These are phyloP conservation scores for Rhinogobio ventralis DNA, from an alignment of 2,797 vertebrate genomes.

Conservation along the genomic window DNA sequence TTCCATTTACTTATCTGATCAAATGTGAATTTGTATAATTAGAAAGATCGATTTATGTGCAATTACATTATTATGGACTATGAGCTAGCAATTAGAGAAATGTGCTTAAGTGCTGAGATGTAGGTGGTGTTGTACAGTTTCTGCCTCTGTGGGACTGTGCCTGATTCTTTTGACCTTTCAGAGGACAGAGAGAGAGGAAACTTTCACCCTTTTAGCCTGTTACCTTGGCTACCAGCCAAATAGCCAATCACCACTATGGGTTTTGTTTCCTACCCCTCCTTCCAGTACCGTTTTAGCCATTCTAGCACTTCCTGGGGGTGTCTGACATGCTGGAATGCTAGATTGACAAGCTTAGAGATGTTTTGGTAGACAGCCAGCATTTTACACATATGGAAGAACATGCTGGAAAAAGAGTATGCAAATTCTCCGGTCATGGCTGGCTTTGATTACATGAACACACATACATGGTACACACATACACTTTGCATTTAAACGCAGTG, in stretches of 20 bases:
- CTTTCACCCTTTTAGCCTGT: conserved; percentile 64
- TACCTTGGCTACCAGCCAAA: conserved; percentile 76
- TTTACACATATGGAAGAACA: conserved; percentile 65
- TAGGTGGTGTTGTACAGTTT: conserved; percentile 37
- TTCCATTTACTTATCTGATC: not conserved
- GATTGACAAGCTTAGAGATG: conserved; percentile 70
- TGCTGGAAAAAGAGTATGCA: conserved; percentile 1
- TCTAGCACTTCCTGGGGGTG: conserved; percentile 72
- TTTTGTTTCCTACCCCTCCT: conserved; percentile 73
- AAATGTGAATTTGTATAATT: conserved; percentile 13
- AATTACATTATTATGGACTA: conserved; percentile 35
- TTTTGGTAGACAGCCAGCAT: conserved; percentile 71
- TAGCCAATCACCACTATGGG: conserved; percentile 77
- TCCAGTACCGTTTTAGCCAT: conserved; percentile 57
- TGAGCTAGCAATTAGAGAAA: conserved; percentile 37
- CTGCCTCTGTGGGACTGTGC: conserved; percentile 14
- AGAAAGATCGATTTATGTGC: conserved; percentile 24
- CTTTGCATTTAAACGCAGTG: conserved; percentile 11
- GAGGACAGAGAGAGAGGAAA: conserved; percentile 67
- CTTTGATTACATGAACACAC: conserved; percentile 29
- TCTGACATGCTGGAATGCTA: conserved; percentile 73
- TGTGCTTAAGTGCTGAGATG: conserved; percentile 32
- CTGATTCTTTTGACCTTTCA: conserved; percentile 70
- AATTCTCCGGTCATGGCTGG: conserved; percentile 16
- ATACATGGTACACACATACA: conserved; percentile 7